Evolutionary conservation across 2,888 invertebrate species (phyloP).

Genomic region (Listrodromus nycthemerus): DNA sequence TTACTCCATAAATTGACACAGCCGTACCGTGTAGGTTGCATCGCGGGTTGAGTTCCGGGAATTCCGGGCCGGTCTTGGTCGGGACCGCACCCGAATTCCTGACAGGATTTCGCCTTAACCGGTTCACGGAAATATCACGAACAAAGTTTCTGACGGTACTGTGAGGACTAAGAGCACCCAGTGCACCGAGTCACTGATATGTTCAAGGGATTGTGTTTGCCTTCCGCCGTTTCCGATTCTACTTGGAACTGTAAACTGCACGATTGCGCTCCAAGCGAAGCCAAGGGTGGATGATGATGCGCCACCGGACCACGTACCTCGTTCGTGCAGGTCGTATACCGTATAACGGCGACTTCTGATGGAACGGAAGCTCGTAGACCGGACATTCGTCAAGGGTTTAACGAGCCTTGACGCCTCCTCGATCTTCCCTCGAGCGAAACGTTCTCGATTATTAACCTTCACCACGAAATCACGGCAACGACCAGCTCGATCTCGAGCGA

Average conservation of each 20-base stretch:
- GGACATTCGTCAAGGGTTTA: conserved; percentile 72
- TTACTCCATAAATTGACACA: conserved; percentile 31
- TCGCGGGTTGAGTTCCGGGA: conserved; percentile 62
- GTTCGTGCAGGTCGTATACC: conserved; percentile 44
- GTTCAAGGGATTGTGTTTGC: conserved; percentile 11
- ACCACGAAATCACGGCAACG: conserved; percentile 44
- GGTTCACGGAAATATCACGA: conserved; percentile 34
- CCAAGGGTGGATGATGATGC: conserved; percentile 6
- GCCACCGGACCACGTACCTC: background rate
- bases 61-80: conserved; percentile 72
- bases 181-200: conserved; percentile 29
- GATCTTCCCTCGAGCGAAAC: conserved; percentile 68
- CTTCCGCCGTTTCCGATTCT: conserved; percentile 27
- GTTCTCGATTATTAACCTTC: conserved; percentile 73
- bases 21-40: conserved; percentile 5
- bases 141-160: conserved; percentile 31
- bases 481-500: background rate
- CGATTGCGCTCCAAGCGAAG: conserved; percentile 39
- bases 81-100: conserved; percentile 73
- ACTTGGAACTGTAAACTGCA: conserved; percentile 22
- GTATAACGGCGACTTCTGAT: conserved; percentile 58
- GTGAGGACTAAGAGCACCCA: background rate
- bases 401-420: conserved; percentile 64
- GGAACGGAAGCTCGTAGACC: conserved; percentile 69
- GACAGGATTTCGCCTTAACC: conserved; percentile 65